Conservation (phyloP, 1,140 invertebrate genomes). For the Eriosoma lanigerum region DNA sequence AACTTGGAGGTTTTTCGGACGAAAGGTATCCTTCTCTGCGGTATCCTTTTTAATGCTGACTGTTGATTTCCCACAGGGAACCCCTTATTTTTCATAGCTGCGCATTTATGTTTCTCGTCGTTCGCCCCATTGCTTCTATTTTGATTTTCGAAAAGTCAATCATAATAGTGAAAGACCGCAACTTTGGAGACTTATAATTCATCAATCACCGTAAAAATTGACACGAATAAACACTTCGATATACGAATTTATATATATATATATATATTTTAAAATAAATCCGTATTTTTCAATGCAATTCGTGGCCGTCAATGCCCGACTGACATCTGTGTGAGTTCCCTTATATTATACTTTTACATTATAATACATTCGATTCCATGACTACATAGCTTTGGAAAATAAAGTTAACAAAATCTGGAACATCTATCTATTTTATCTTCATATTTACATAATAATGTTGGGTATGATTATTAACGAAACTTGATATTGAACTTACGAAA, state of each 20-base stretch:
- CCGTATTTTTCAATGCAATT: neutral
- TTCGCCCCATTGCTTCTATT: neutral
- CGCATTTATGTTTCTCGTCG: neutral
- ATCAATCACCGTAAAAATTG: neutral
- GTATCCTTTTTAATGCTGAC: neutral
- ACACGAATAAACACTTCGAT: constrained; percentile 15
- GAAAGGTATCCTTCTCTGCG: neutral
- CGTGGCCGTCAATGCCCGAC: neutral
- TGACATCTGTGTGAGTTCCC: neutral
- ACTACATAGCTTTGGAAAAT: neutral
- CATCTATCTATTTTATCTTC: neutral
- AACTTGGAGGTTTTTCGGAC: neutral
- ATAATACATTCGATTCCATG: neutral
- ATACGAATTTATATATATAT: no score
- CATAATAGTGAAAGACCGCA: neutral
- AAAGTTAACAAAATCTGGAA: neutral
- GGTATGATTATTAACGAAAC: neutral
- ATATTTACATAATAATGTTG: constrained; percentile 2
- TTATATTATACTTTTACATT: no score
- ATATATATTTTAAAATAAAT: neutral
- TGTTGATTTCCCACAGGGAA: constrained; percentile 30
- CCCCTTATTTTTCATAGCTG: constrained; percentile 15
- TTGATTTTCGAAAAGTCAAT: neutral
- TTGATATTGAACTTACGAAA: no score
- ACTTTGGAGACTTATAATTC: neutral